These are phyloP conservation scores for Schizopygopsis malacanthus DNA, from an alignment of 2,797 vertebrate species.

Conservation along the genomic window DNA sequence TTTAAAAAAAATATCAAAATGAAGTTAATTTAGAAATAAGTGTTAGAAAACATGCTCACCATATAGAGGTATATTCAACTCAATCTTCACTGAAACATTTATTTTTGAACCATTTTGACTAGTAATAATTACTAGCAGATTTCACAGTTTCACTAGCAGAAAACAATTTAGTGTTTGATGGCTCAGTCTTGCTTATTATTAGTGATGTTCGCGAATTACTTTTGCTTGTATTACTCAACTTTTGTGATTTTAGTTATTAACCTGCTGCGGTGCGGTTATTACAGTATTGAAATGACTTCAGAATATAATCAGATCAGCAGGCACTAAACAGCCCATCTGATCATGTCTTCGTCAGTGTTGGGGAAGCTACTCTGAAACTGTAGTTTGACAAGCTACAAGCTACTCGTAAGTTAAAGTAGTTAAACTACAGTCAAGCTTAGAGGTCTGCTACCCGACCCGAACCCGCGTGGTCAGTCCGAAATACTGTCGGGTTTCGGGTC, in stretches of 20 bases:
- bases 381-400: too few relatives aligned
- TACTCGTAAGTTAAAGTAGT: too few relatives aligned
- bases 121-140: neutral
- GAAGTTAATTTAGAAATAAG: neutral
- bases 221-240: neutral
- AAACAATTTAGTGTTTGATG: neutral
- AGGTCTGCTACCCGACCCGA: too few relatives aligned
- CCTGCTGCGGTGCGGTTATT: neutral
- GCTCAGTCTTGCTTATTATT: neutral
- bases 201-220: neutral
- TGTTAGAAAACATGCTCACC: neutral
- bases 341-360: neutral
- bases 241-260: neutral
- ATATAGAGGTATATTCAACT: neutral
- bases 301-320: neutral
- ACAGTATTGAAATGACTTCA: neutral
- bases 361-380: too few relatives aligned
- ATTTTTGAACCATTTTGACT: neutral
- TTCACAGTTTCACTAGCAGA: too few relatives aligned
- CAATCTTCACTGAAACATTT: neutral
- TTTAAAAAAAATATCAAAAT: neutral
- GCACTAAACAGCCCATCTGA: neutral
- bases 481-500: too few relatives aligned
- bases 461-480: too few relatives aligned
- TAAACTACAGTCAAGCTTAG: too few relatives aligned